These are phyloP conservation scores for Aphelocoma californica DNA, from an alignment of 2,797 vertebrate species.

Conservation along the genomic window DNA sequence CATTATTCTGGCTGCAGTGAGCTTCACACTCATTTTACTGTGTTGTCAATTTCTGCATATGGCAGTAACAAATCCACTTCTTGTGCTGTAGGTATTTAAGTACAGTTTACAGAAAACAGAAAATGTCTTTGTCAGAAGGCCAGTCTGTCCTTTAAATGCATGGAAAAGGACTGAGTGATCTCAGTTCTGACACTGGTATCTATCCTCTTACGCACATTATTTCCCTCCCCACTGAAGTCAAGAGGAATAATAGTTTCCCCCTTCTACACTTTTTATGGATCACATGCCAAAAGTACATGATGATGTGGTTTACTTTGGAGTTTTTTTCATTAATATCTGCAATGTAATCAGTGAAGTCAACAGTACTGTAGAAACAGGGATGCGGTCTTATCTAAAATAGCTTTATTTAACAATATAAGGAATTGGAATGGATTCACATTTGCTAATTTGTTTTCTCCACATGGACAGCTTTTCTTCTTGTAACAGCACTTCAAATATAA, in stretches of 20 bases:
- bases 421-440: constrained; percentile 18
- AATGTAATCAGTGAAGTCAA: constrained; percentile 10
- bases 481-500: neutral
- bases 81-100: neutral
- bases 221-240: neutral
- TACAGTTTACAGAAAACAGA: neutral
- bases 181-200: neutral
- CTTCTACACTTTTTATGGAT: neutral
- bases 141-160: neutral
- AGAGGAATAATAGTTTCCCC: neutral
- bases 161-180: neutral
- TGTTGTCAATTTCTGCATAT: neutral
- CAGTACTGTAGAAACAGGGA: neutral
- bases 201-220: neutral
- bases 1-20: neutral
- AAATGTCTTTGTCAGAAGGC: neutral
- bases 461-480: neutral
- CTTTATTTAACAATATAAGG: neutral
- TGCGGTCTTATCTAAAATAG: neutral
- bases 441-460: constrained; percentile 43
- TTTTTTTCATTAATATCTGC: neutral
- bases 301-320: neutral
- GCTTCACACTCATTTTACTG: neutral
- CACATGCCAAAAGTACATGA: neutral
- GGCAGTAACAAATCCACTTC: neutral